These are phyloP conservation scores for Triplophysa bombifrons DNA, from an alignment of 2,797 vertebrate species.

Conservation along the genomic window DNA sequence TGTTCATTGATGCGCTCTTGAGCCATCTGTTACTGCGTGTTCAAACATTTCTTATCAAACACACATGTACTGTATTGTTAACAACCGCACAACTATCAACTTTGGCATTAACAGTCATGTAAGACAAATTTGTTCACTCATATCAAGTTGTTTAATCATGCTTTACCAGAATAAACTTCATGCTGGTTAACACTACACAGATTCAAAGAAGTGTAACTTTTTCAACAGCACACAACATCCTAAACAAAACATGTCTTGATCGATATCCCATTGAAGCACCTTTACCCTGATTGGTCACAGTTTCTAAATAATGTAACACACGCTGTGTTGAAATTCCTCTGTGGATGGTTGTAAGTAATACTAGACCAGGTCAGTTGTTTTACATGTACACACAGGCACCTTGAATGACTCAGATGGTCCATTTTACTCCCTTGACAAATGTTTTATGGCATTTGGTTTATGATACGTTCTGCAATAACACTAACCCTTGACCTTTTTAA, in stretches of 20 bases:
- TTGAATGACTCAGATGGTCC: not conserved
- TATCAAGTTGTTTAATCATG: slow-evolving; percentile 8
- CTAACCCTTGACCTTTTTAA: not conserved
- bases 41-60: slow-evolving; percentile 20
- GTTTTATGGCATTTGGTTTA: not conserved
- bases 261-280: not conserved
- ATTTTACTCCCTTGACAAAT: not conserved
- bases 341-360: not conserved
- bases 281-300: not conserved
- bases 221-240: not conserved
- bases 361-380: not conserved
- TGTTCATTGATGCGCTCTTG: slow-evolving; percentile 35
- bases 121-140: slow-evolving; percentile 16
- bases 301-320: not conserved
- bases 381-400: not conserved
- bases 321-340: not conserved
- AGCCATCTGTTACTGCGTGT: slow-evolving; percentile 37
- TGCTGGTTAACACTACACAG: slow-evolving; percentile 16
- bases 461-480: slow-evolving; percentile 16
- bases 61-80: slow-evolving; percentile 19
- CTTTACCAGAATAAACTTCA: slow-evolving; percentile 23
- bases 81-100: slow-evolving; percentile 9
- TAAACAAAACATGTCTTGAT: not conserved
- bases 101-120: slow-evolving; percentile 3
- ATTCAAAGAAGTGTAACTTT: not conserved